Evolutionary conservation across 2,797 vertebrate species (phyloP), one percentile per base, ranked within the genome.

Genomic region (Atherinosoma microstoma): DNA sequence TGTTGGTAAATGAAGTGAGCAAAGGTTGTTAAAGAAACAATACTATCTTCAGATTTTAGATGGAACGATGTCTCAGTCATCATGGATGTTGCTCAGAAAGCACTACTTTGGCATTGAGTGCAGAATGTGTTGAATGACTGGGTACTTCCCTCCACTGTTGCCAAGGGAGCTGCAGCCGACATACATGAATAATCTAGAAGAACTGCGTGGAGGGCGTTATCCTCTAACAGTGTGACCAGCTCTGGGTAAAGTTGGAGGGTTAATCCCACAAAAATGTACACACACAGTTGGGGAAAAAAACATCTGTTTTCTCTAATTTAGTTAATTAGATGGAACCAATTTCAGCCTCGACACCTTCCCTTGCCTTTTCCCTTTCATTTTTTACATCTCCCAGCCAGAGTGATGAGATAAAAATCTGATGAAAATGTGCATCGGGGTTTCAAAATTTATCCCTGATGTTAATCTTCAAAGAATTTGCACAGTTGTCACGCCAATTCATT

Each of bases 81-180:
- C 49, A 38, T 60, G n/a, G n/a, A 29, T 53, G 30, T 47, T 63
- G 27, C 32, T 47, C 40, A 20, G 18, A 71, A 68, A 64, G 62
- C 66, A 75, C 13, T 67, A 66, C 67, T 63, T 77, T 29, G 1
- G 67, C 29, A 34, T 76, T 78, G 61, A 65, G 24, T 80, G 68
- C 34, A n/a, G 73, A 64, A 15, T 35, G 74, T 61, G 76, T 60
- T 60, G 66, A 80, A 64, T 45, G 72, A 58, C 40, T 38, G 58
- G 67, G 47, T 75, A 29, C 29, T 78, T 67, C 40, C 32, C 45
- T 76, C 94, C 92, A 86, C 4, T 93, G 95, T 89, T 95, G 94
- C 1, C 91, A 94, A 68, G 96, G 96, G 80, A 96, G 95, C 86
- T 95, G 95, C 1, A 91, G 95, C 0, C 94, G 96, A 69, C 94